Evolutionary conservation across 2,113 vertebrate species (phyloP).

Genomic region (Pachycephala philippinensis): DNA sequence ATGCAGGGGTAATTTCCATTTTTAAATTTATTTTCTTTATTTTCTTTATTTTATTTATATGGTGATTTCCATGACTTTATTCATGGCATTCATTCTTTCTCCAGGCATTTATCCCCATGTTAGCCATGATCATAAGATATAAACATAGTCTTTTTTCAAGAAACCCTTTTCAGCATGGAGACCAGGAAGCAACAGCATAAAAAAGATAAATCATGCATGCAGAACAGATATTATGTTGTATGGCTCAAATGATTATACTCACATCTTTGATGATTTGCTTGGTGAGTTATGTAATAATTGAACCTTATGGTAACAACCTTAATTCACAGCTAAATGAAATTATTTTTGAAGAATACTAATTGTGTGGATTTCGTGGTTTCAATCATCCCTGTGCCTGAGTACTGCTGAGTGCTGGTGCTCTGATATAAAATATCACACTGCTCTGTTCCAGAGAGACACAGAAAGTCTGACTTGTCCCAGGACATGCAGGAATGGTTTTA

Average conservation of each 20-base stretch:
- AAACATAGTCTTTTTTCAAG: not conserved
- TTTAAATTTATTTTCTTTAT: not conserved
- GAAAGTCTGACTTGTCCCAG: not conserved
- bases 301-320: not conserved
- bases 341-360: not conserved
- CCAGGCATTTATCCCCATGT: not conserved
- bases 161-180: not conserved
- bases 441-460: not conserved
- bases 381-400: not conserved
- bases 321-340: not conserved
- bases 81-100: not conserved
- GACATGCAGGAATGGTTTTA: not conserved
- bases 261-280: not conserved
- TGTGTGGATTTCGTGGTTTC: not conserved
- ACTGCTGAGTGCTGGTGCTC: not conserved
- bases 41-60: not conserved
- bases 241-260: not conserved
- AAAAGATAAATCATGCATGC: not conserved
- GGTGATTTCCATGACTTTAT: not conserved
- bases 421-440: not conserved
- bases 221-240: not conserved
- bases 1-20: not conserved
- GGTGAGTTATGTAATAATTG: not conserved
- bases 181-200: not conserved
- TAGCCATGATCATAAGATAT: not conserved